Percentiles rank a stretch among this genome's conserved stretches.
These are phyloP conservation scores for Vultur gryphus DNA, from an alignment of 2,797 vertebrate species.

Conservation along the genomic window DNA sequence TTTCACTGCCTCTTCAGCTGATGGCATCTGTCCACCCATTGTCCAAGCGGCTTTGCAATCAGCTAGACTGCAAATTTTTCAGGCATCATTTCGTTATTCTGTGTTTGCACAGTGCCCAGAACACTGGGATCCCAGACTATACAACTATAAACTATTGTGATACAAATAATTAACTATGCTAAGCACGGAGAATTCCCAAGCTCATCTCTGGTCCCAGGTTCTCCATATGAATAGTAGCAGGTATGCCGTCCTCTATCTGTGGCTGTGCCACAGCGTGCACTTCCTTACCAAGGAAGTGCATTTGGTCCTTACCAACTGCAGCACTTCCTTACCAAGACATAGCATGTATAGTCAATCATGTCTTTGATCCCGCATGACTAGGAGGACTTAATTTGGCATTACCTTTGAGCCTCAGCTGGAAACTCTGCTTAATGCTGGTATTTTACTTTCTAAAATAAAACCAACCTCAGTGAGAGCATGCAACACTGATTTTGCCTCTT, in stretches of 20 bases:
- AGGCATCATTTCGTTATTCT: background rate
- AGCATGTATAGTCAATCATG: background rate
- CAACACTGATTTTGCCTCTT: background rate
- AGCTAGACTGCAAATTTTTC: background rate
- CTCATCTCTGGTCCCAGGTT: background rate
- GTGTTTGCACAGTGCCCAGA: background rate
- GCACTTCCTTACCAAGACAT: background rate
- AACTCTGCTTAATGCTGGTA: background rate
- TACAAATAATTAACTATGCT: background rate
- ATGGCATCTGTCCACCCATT: constrained; percentile 19
- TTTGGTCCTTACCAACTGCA: background rate
- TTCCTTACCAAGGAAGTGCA: too few species aligned
- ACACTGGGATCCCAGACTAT: background rate
- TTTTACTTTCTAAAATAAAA: background rate
- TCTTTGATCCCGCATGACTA: background rate
- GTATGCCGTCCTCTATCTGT: background rate
- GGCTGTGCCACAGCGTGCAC: background rate
- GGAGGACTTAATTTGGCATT: background rate
- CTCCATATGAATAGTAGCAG: background rate
- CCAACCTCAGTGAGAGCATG: background rate
- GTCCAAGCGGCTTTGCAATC: background rate
- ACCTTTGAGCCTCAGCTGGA: background rate
- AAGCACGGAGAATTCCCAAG: background rate
- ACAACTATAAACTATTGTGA: background rate
- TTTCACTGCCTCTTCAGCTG: background rate